A percentile compares a stretch with the other conserved stretches of the same genome.
Conservation (phyloP, 2,888 invertebrate genomes). For the Thelaira solivaga region DNA sequence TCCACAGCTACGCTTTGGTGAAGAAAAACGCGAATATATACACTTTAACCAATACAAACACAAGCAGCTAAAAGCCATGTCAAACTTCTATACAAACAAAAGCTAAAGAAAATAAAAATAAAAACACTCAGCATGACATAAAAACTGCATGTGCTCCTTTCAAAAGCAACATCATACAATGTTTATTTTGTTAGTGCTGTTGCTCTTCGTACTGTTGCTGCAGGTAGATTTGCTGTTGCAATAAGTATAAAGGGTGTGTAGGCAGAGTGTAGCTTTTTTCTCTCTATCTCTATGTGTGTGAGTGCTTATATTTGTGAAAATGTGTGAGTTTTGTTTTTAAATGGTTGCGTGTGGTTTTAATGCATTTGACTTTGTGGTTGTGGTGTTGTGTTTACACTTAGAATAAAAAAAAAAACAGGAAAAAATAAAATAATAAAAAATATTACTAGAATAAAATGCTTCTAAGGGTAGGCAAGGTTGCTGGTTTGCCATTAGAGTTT, state of each 20-base stretch:
- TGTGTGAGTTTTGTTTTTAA: constrained; percentile 46
- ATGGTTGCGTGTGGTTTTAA: constrained; percentile 62
- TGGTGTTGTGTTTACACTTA: constrained; percentile 46
- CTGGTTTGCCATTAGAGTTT: constrained; percentile 22
- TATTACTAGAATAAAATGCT: constrained; percentile 23
- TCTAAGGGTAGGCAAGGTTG: constrained; percentile 45
- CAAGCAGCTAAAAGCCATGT: constrained; percentile 6
- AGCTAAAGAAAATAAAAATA: constrained; percentile 28
- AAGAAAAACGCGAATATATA: constrained; percentile 39
- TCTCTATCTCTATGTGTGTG: constrained; percentile 51
- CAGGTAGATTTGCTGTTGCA: background rate
- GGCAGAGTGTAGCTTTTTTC: constrained; percentile 18
- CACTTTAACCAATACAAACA: constrained; percentile 6
- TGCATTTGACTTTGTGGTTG: constrained; percentile 65
- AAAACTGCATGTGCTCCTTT: constrained; percentile 42
- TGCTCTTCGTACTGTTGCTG: constrained; percentile 1
- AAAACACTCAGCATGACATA: constrained; percentile 47
- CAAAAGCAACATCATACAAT: constrained; percentile 24
- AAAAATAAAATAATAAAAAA: constrained; percentile 11
- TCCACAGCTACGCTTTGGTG: constrained; percentile 53
- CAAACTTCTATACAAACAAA: constrained; percentile 32
- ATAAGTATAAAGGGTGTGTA: background rate
- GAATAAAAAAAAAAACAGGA: constrained; percentile 1
- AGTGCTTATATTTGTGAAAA: constrained; percentile 19
- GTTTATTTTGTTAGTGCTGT: constrained; percentile 13